These are phyloP conservation scores for Aix galericulata DNA, from an alignment of 2,113 vertebrate species.

Conservation along the genomic window DNA sequence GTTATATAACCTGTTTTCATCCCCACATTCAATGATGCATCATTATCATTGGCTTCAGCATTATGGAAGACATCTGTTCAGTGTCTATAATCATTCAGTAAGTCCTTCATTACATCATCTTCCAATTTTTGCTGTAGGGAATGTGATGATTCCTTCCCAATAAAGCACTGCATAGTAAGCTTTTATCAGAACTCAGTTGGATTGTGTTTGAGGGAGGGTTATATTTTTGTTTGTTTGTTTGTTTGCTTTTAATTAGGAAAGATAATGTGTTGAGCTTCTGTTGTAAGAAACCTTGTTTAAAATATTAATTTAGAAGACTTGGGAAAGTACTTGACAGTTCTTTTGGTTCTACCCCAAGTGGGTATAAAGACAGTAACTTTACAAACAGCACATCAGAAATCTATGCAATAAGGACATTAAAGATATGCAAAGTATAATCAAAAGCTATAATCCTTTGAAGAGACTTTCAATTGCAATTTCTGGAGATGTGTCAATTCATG, in stretches of 20 bases:
- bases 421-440: background rate
- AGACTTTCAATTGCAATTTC: background rate
- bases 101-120: constrained; percentile 15
- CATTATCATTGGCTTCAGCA: background rate
- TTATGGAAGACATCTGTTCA: constrained; percentile 32
- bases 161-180: background rate
- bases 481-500: background rate
- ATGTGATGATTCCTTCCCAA: background rate
- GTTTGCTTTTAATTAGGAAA: background rate
- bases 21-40: background rate
- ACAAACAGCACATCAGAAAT: background rate
- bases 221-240: background rate
- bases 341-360: background rate
- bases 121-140: constrained; percentile 18
- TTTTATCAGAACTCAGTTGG: background rate
- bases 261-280: background rate
- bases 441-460: background rate
- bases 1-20: background rate
- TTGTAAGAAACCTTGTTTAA: background rate
- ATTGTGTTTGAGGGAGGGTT: background rate
- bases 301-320: background rate
- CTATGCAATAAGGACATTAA: background rate
- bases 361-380: background rate
- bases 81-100: constrained; percentile 2
- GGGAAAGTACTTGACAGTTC: background rate